These are phyloP conservation scores for Anarhynchus alexandrinus DNA, from an alignment of 2,113 vertebrate species.

Conservation along the genomic window DNA sequence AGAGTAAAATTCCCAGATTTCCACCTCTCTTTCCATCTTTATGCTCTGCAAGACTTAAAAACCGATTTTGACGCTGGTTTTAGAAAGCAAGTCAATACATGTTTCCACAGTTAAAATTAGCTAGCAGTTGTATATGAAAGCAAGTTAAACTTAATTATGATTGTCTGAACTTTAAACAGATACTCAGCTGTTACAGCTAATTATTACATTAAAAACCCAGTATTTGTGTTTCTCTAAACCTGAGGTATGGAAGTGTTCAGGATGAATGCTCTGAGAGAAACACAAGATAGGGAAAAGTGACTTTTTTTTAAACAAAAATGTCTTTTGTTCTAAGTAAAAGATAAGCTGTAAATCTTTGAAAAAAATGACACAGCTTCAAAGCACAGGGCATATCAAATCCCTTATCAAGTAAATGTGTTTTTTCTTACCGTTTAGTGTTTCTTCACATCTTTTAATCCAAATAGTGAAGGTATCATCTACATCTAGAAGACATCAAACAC, in stretches of 20 bases:
- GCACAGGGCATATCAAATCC: neutral
- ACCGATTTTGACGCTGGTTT: neutral
- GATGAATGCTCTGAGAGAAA: neutral
- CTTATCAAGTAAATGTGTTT: neutral
- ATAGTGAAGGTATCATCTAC: constrained; percentile 77
- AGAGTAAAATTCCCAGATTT: neutral
- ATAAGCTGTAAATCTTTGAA: neutral
- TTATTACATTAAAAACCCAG: neutral
- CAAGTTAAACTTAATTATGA: neutral
- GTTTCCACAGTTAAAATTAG: neutral
- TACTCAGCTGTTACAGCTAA: neutral
- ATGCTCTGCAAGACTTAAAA: neutral
- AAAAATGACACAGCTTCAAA: neutral
- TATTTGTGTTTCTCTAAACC: neutral
- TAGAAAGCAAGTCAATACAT: neutral
- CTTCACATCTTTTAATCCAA: constrained; percentile 91
- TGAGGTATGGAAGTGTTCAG: neutral
- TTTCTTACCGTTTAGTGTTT: constrained; percentile 82
- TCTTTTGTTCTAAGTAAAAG: neutral
- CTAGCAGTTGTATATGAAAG: neutral
- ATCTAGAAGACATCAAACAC: constrained; percentile 69
- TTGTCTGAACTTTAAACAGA: neutral
- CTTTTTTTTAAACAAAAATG: neutral
- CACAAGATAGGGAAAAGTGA: neutral
- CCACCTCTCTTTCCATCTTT: neutral